Evolutionary conservation across 1,140 invertebrate genomes (phyloP), one percentile per base, ranked within the genome.

Genomic region (Drosophila teissieri): DNA sequence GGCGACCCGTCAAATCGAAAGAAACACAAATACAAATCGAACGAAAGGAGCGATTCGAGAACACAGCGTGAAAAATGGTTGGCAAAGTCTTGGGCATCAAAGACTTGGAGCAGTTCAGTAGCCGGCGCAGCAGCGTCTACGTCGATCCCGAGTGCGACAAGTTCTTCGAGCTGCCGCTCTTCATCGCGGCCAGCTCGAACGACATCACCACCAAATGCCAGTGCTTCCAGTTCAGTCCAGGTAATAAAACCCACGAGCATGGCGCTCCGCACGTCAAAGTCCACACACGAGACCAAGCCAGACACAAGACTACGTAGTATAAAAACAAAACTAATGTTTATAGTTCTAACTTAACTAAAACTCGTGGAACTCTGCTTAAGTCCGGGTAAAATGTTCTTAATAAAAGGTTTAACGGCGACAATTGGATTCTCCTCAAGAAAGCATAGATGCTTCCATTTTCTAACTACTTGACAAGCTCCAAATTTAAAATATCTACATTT

Each of bases 61-160:
- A 64, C 34, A 76, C 64, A 44, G 19, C 39, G 36, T 61, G 48
- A 57, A 78, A 78, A 64, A 90, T 92, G 91, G 91, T 92, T 80
- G 91, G 91, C 73, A 92, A 92, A 86, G 85, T 92, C 54, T 77
- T 92, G 74, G 91, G 80, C 61, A 78, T 92, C 48, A 84, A 85
- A 60, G 91, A 92, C 53, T 75, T 91, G 73, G 91, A 92, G 57
- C 83, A 91, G 70, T 91, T 90, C 34, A 91, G 80, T 55, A 92
- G 91, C 70, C 90, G 91, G 22, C 91, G 91, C 31, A 92, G 91
- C 68, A 92, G 91, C 69, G 77, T 91, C 75, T 92, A 92, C 61
- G 91, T 92, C 48, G 91, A 92, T 92, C 91, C 91, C 61, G 91
- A 92, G 72, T 92, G 91, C 55, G 91, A 92, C 51, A 92, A 92